Evolutionary conservation across 1,140 invertebrate species (phyloP).

Genomic region (Tetraneura akinire): DNA sequence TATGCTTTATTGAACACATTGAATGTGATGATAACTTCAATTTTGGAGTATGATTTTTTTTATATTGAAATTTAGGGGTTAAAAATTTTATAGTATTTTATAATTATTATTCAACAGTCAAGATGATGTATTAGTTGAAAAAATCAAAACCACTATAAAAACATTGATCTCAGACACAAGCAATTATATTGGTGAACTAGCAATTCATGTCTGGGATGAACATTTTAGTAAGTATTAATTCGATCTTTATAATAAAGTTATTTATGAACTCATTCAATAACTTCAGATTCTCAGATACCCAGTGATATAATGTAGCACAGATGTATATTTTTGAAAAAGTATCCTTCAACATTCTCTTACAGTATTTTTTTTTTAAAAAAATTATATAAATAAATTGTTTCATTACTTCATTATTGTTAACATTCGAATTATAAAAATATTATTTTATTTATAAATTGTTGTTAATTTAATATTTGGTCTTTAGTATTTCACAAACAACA

Average conservation of each 20-base stretch:
- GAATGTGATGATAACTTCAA: neutral
- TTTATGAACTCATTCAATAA: neutral
- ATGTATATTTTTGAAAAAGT: neutral
- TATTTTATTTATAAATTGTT: neutral
- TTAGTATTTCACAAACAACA: neutral
- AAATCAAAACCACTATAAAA: slow-evolving; percentile 4
- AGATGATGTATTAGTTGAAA: neutral
- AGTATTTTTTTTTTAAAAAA: neutral
- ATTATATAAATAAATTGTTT: neutral
- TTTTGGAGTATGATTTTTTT: slow-evolving; percentile 2
- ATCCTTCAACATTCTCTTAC: neutral
- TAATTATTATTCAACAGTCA: slow-evolving; percentile 15
- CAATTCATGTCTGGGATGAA: neutral
- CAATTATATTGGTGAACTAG: neutral
- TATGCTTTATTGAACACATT: neutral
- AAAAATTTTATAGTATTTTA: neutral
- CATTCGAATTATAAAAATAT: neutral
- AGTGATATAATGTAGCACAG: neutral
- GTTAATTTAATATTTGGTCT: neutral
- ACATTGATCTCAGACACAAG: slow-evolving; percentile 32
- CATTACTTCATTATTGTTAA: neutral
- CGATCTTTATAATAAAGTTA: neutral
- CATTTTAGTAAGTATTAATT: slow-evolving; percentile 12
- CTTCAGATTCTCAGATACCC: neutral
- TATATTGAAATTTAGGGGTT: neutral